Evolutionary conservation across 2,888 invertebrate genomes (phyloP).

Genomic region (Ariolimax columbianus): DNA sequence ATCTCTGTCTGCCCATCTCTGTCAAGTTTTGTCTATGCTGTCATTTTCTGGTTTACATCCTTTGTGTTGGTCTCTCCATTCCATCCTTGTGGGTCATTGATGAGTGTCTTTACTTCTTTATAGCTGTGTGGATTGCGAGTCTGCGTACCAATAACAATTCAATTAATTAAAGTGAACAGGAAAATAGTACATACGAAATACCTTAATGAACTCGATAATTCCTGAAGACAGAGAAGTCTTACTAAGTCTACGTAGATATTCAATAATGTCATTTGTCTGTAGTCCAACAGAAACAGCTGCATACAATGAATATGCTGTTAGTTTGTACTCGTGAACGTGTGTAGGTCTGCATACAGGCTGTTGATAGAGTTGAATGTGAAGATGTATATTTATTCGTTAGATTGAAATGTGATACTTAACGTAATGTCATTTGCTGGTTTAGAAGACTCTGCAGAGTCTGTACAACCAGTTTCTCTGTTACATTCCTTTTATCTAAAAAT

Average conservation of each 20-base stretch:
- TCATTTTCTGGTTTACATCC: too few relatives aligned
- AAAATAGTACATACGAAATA: constrained; percentile 55
- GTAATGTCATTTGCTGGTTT: too few relatives aligned
- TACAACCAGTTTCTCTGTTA: too few relatives aligned
- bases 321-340: constrained; percentile 94
- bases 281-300: constrained; percentile 99
- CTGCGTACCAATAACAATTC: background rate
- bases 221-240: constrained; percentile 96
- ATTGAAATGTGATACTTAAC: too few relatives aligned
- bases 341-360: constrained; percentile 98
- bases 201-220: constrained; percentile 93
- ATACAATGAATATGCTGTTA: constrained; percentile 98
- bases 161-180: background rate
- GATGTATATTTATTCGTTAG: background rate
- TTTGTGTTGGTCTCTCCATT: too few relatives aligned
- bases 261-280: constrained; percentile 97
- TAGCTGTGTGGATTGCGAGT: too few relatives aligned
- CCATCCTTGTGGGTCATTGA: too few relatives aligned
- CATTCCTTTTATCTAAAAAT: too few relatives aligned
- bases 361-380: constrained; percentile 53
- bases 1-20: too few relatives aligned
- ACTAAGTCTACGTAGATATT: constrained; percentile 95
- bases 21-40: too few relatives aligned
- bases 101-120: too few relatives aligned
- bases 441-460: too few relatives aligned